phyloP scores from a whole-genome alignment of 2,113 vertebrate genomes.

The Tringa solitaria region DNA sequence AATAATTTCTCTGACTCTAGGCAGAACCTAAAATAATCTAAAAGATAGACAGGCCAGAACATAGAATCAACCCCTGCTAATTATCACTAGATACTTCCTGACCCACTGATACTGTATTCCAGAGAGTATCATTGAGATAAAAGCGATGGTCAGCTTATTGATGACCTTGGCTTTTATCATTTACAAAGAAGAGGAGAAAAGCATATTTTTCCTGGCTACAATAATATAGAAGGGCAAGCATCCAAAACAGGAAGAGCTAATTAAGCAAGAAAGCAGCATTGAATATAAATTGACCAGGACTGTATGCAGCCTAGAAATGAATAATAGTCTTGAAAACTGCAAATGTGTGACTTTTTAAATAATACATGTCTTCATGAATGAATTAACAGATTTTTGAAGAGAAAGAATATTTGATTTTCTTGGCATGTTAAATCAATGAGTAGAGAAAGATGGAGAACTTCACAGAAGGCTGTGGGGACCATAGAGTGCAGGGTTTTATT shows the following conservation, averaged over 20 bases:
- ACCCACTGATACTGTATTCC: neutral
- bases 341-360: conserved; percentile 47
- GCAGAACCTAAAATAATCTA: neutral
- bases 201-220: neutral
- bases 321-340: conserved; percentile 8
- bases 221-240: neutral
- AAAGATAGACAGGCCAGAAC: neutral
- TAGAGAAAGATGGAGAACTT: neutral
- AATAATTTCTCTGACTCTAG: neutral
- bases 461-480: neutral
- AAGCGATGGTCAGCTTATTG: neutral
- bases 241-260: neutral
- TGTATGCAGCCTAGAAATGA: neutral
- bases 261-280: neutral
- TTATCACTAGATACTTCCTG: neutral
- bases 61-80: neutral
- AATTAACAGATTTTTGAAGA: conserved; percentile 53
- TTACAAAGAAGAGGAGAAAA: neutral
- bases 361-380: conserved; percentile 60
- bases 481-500: neutral
- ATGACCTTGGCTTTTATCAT: neutral
- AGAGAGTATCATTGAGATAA: neutral
- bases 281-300: conserved; percentile 36
- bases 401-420: conserved; percentile 50
- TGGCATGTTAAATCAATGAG: conserved; percentile 8